Conservation (phyloP, 2,113 vertebrate genomes). For the Ptilorrhoa leucosticta region DNA sequence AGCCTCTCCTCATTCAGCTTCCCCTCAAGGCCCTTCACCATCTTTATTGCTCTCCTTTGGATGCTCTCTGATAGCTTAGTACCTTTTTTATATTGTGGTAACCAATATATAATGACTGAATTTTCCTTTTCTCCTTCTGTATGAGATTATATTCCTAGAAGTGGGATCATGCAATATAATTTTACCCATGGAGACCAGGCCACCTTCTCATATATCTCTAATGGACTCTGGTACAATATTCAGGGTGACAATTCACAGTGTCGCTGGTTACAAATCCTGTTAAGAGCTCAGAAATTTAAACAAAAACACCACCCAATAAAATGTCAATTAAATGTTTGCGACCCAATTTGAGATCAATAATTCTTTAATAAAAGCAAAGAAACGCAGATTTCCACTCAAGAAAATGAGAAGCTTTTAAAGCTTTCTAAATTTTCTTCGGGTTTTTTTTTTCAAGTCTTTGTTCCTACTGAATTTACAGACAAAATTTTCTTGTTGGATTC, state of each 20-base stretch:
- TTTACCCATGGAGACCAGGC: neutral
- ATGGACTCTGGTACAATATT: neutral
- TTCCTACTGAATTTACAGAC: neutral
- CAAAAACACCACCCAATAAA: accelerated
- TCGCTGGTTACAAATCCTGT: neutral
- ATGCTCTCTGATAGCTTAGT: neutral
- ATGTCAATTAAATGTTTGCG: neutral
- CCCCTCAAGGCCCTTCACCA: neutral
- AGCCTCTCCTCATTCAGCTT: accelerated
- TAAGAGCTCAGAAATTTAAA: neutral
- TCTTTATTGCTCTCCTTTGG: neutral
- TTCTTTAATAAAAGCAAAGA: neutral
- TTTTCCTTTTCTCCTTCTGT: neutral
- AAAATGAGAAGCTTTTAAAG: neutral
- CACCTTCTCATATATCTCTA: neutral
- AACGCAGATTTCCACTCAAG: neutral
- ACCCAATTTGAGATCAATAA: neutral
- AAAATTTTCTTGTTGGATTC: neutral
- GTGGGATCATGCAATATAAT: neutral
- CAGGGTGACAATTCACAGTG: neutral
- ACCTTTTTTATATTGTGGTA: neutral
- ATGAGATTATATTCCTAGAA: neutral
- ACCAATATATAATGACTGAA: neutral
- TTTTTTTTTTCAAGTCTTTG: neutral
- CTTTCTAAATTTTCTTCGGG: neutral